These are phyloP conservation scores for Maccullochella peelii DNA, from an alignment of 2,113 vertebrate genomes.

Conservation along the genomic window DNA sequence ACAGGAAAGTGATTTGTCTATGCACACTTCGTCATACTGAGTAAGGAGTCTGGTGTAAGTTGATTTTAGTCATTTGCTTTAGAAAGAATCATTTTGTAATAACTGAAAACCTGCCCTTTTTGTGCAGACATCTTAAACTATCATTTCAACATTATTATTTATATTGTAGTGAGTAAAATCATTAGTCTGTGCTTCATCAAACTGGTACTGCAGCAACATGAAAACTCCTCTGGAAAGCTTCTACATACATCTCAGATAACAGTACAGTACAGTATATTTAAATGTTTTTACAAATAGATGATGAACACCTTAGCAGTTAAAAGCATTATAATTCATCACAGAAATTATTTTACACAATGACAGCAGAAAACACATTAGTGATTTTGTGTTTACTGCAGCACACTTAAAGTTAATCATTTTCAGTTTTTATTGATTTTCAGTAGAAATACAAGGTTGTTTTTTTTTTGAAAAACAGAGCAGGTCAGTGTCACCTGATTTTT, in stretches of 20 bases:
- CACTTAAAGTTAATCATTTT: neutral
- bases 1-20: constrained; percentile 23
- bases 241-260: neutral
- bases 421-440: constrained; percentile 11
- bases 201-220: constrained; percentile 6
- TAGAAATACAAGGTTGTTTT: neutral
- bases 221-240: neutral
- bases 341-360: neutral
- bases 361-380: neutral
- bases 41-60: neutral
- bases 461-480: too few relatives aligned
- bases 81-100: neutral
- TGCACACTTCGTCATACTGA: neutral
- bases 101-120: neutral
- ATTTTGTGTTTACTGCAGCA: neutral
- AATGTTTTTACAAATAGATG: constrained; percentile 14
- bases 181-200: constrained; percentile 17
- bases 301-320: constrained; percentile 7
- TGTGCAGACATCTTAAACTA: constrained; percentile 20
- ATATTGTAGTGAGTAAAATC: neutral
- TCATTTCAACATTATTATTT: constrained; percentile 31
- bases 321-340: neutral
- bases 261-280: constrained; percentile 6
- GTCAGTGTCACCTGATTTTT: neutral
- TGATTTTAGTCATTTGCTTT: constrained; percentile 33